Conservation (phyloP, 2,888 invertebrate species). For the Acronicta alni region DNA sequence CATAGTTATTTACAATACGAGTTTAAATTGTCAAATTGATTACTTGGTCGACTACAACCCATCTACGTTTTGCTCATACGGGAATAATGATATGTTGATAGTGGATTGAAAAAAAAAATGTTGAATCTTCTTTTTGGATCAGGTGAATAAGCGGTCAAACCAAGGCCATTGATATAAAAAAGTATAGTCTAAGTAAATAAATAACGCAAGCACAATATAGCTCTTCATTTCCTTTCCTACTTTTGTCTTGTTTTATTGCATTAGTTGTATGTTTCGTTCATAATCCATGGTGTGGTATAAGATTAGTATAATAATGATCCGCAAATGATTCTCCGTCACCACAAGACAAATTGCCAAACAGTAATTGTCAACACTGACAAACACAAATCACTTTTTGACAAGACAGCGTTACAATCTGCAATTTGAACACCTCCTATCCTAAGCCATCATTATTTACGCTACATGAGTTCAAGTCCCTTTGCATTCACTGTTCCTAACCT, state of each 20-base stretch:
- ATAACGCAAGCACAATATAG: no score
- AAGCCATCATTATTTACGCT: constrained; percentile 33
- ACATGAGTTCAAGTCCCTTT: constrained; percentile 18
- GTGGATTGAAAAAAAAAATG: no score
- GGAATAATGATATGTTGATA: no score
- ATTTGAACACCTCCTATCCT: constrained; percentile 21
- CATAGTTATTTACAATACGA: constrained; percentile 11
- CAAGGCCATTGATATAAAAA: no score
- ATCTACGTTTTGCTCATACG: no score
- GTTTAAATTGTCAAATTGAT: background rate
- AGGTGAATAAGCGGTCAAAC: no score
- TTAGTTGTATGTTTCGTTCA: no score
- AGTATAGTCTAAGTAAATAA: no score
- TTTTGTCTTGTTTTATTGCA: no score
- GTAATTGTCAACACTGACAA: constrained; percentile 18
- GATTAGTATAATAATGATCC: constrained; percentile 19
- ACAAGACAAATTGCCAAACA: background rate
- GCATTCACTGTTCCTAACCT: constrained; percentile 12
- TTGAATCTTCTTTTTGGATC: no score
- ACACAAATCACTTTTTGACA: constrained; percentile 32
- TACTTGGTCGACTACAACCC: no score
- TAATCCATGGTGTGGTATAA: background rate
- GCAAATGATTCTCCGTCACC: constrained; percentile 22
- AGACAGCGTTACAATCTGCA: constrained; percentile 31
- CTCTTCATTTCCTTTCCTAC: no score